These are phyloP conservation scores for Priocnemis perturbator DNA, from an alignment of 2,888 invertebrate genomes.

Conservation along the genomic window DNA sequence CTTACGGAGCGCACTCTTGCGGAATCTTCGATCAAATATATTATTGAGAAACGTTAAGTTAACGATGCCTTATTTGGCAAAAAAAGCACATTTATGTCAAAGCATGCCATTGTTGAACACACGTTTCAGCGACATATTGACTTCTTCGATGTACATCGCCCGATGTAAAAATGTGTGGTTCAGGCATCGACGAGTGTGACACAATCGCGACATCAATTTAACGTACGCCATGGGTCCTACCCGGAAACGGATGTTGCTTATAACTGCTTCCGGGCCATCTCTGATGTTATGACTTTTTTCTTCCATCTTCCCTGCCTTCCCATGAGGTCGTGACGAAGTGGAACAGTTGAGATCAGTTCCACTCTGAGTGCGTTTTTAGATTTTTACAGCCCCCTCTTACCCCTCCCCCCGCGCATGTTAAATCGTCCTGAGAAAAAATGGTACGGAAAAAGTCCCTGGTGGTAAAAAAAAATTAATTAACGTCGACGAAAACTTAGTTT, in stretches of 20 bases:
- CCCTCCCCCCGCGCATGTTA: no score
- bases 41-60: no score
- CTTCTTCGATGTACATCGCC: background rate
- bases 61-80: no score
- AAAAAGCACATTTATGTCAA: background rate
- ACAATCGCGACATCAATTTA: background rate
- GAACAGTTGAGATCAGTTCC: no score
- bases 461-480: no score
- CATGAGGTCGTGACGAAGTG: background rate
- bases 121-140: background rate
- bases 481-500: no score
- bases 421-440: background rate
- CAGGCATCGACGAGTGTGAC: background rate
- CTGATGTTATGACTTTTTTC: background rate
- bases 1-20: no score
- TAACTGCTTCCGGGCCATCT: constrained; percentile 17
- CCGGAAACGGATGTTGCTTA: constrained; percentile 10
- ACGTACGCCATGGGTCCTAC: background rate
- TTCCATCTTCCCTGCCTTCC: background rate
- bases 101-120: background rate
- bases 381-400: no score
- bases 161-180: background rate
- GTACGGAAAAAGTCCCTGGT: no score
- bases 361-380: no score
- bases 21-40: no score